Percentiles rank a stretch among this genome's conserved stretches.
Conservation (phyloP, 2,888 invertebrate genomes). For the Drosophila tanythrix region DNA sequence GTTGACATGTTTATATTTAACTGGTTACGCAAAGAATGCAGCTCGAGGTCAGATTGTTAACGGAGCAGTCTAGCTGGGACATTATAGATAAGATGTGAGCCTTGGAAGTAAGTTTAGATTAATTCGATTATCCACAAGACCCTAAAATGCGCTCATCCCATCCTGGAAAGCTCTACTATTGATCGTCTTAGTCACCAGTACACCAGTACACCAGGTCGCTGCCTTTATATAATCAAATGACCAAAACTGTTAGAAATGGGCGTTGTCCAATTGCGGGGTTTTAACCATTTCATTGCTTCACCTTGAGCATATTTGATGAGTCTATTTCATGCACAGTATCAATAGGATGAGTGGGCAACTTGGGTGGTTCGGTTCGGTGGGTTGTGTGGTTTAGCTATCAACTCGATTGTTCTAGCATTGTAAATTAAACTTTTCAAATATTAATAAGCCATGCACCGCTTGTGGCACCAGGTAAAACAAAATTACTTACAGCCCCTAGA, state of each 20-base stretch:
- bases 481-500: neutral
- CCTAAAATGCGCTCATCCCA: neutral
- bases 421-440: conserved; percentile 71
- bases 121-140: neutral
- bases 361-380: neutral
- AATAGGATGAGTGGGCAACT: conserved; percentile 38
- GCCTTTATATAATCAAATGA: conserved; percentile 40
- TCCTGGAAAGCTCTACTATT: conserved; percentile 19
- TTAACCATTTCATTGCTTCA: conserved; percentile 55
- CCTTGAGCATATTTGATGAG: conserved; percentile 72
- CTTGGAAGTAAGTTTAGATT: neutral
- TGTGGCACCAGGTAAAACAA: conserved; percentile 28
- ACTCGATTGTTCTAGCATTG: conserved; percentile 57
- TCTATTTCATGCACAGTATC: conserved; percentile 61
- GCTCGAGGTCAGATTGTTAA: neutral
- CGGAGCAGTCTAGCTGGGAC: neutral
- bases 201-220: conserved; percentile 14
- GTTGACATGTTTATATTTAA: conserved; percentile 34
- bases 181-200: conserved; percentile 22
- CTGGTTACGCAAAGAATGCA: neutral
- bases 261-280: conserved; percentile 40
- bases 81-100: neutral
- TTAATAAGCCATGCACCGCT: conserved; percentile 50
- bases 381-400: neutral
- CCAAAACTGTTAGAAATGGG: conserved; percentile 49